phyloP scores from a whole-genome alignment of 53 echinoderm and acorn worm species.

The Patiria pectinifera region DNA sequence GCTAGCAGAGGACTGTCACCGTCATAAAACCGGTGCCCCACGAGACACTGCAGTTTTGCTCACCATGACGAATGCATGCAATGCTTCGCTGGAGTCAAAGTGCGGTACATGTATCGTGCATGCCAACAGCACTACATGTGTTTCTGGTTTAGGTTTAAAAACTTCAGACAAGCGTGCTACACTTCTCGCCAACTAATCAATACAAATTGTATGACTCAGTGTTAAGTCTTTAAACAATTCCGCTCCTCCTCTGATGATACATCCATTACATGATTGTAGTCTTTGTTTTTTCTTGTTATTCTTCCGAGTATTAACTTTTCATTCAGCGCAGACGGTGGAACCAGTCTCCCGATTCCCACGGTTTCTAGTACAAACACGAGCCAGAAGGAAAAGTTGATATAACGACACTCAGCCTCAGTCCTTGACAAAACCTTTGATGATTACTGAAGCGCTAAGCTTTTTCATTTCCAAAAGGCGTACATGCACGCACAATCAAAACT shows the following conservation, averaged over 20 bases:
- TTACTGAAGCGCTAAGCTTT: not conserved
- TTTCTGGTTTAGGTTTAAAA: not conserved
- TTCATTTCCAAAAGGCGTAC: not conserved
- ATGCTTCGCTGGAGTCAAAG: not conserved
- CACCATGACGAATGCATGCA: not conserved
- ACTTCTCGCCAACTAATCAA: not conserved
- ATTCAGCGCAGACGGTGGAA: not conserved
- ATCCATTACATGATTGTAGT: not conserved
- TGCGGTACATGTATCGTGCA: not conserved
- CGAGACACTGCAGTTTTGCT: not conserved
- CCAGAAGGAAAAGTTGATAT: constrained; percentile 30
- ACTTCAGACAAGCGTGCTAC: not conserved
- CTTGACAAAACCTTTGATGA: constrained; percentile 12
- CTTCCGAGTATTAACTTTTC: not conserved
- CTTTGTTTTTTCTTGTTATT: not conserved
- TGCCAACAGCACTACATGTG: not conserved
- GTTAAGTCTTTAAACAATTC: not conserved
- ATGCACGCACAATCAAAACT: not conserved
- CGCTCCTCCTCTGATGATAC: not conserved
- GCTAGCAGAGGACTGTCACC: not conserved
- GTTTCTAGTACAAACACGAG: not conserved
- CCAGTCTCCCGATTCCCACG: constrained; percentile 7
- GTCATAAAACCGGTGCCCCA: constrained; percentile 18
- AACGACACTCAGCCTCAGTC: not conserved
- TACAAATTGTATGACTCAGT: not conserved